phyloP scores from a whole-genome alignment of 2,113 vertebrate genomes.

The Carettochelys insculpta region DNA sequence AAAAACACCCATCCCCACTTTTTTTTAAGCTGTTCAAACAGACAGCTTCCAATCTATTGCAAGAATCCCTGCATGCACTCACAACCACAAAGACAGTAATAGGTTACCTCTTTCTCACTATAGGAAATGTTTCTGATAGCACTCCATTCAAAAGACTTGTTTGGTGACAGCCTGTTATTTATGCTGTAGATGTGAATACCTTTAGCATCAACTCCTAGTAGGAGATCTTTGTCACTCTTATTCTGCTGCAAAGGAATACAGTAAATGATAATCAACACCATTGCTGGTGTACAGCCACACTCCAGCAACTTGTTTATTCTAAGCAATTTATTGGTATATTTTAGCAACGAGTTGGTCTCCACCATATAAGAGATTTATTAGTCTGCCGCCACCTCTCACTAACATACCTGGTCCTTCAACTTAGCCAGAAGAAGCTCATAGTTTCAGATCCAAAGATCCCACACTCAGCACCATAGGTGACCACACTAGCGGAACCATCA shows the following conservation, averaged over 20 bases:
- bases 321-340: neutral
- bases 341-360: neutral
- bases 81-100: conserved; percentile 21
- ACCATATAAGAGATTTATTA: neutral
- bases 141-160: conserved; percentile 91
- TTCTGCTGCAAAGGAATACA: conserved; percentile 80
- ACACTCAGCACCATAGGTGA: neutral
- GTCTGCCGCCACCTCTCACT: neutral
- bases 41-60: conserved; percentile 53
- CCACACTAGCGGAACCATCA: neutral
- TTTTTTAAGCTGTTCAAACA: conserved; percentile 29
- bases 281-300: neutral
- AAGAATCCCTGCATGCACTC: conserved; percentile 55
- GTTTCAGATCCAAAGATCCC: neutral
- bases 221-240: conserved; percentile 87
- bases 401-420: neutral
- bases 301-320: neutral
- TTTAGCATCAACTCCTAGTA: conserved; percentile 90
- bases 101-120: conserved; percentile 88
- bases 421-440: neutral
- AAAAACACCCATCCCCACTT: conserved; percentile 42
- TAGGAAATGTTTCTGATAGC: conserved; percentile 91
- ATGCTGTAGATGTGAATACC: conserved; percentile 91
- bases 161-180: conserved; percentile 88
- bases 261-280: neutral